Conservation (phyloP, 1,140 invertebrate species). For the Procambarus virginalis region DNA sequence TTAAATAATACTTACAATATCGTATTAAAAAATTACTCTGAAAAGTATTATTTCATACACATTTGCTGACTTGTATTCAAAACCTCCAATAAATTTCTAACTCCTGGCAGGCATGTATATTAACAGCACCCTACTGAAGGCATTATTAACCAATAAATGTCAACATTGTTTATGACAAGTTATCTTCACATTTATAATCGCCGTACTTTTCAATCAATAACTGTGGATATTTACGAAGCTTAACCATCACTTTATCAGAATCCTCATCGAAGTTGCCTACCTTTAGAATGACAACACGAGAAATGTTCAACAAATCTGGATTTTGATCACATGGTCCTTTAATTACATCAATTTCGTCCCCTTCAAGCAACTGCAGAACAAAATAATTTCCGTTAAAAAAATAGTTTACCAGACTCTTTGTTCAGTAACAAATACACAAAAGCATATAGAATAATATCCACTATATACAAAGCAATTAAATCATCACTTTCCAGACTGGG, state of each 20-base stretch:
- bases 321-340: constrained; percentile 1
- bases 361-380: constrained; percentile 16
- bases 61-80: no score
- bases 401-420: no score
- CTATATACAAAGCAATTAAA: not conserved
- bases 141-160: not conserved
- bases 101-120: no score
- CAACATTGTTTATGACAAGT: not conserved
- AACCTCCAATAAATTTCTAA: no score
- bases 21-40: no score
- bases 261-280: constrained; percentile 20
- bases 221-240: constrained; percentile 27
- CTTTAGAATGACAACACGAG: constrained; percentile 21
- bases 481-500: no score
- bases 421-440: not conserved
- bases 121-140: not conserved
- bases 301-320: constrained; percentile 19
- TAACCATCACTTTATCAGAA: constrained; percentile 22
- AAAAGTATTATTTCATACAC: no score
- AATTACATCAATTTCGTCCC: constrained; percentile 35
- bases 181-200: not conserved
- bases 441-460: not conserved
- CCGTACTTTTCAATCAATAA: constrained; percentile 15
- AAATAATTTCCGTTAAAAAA: not conserved
- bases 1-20: no score